These are phyloP conservation scores for Syrista parreyssii DNA, from an alignment of 2,888 invertebrate genomes.

Conservation along the genomic window DNA sequence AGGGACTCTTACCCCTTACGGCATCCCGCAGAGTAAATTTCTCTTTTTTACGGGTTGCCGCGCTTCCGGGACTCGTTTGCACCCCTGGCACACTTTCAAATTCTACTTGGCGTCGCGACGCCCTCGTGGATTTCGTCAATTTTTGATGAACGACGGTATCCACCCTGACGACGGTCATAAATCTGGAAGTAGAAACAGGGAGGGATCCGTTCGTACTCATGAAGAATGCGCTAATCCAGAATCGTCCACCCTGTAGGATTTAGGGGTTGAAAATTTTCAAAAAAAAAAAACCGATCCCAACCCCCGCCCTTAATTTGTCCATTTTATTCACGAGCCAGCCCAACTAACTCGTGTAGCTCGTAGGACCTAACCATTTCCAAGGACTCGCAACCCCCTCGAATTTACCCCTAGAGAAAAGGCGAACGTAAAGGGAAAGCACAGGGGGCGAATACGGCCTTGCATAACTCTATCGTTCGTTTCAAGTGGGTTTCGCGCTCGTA, in stretches of 20 bases:
- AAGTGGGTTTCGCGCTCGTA: not conserved
- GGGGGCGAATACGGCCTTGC: not conserved
- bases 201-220: not conserved
- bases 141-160: slow-evolving; percentile 10
- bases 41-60: not conserved
- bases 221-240: not conserved
- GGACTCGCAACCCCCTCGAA: not conserved
- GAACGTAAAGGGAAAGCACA: not conserved
- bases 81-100: not conserved
- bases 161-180: not conserved
- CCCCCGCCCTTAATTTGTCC: not conserved
- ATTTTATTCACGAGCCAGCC: not conserved
- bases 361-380: not conserved
- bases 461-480: not conserved
- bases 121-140: slow-evolving; percentile 13
- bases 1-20: not conserved
- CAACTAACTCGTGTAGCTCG: not conserved
- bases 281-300: not conserved
- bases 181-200: not conserved
- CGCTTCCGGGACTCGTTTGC: not conserved
- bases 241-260: not conserved
- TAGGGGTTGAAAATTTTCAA: not conserved
- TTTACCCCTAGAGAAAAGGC: not conserved
- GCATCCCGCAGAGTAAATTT: not conserved
- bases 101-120: not conserved